Conservation (phyloP, 2,113 vertebrate genomes). For the Sciurus niger region DNA sequence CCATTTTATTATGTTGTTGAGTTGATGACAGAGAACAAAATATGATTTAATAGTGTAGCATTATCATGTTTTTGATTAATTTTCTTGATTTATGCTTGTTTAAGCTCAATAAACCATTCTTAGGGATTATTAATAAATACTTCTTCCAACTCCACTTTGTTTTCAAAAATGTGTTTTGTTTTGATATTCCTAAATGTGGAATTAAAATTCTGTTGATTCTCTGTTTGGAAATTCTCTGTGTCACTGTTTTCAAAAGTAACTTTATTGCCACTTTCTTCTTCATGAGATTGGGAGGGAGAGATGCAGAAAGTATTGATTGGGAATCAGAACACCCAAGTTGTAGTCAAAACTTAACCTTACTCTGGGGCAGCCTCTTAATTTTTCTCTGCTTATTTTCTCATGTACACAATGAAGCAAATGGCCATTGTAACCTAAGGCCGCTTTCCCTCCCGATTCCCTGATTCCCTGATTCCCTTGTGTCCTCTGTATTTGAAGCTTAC, state of each 20-base stretch:
- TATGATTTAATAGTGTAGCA: slow-evolving; percentile 46
- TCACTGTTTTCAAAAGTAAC: slow-evolving; percentile 43
- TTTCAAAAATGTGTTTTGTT: slow-evolving; percentile 12
- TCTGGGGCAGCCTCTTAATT: background rate
- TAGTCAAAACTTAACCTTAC: background rate
- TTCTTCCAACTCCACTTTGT: slow-evolving; percentile 51
- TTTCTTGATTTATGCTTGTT: slow-evolving; percentile 53
- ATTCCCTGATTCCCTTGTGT: background rate
- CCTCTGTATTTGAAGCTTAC: background rate
- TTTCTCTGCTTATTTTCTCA: slow-evolving; percentile 46
- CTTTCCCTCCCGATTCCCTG: background rate
- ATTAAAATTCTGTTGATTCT: slow-evolving; percentile 43
- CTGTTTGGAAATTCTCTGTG: slow-evolving; percentile 8
- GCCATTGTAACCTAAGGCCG: background rate
- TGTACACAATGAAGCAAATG: background rate
- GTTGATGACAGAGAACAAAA: slow-evolving; percentile 37
- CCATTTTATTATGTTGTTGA: slow-evolving; percentile 2
- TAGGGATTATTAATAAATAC: background rate
- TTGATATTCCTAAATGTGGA: background rate
- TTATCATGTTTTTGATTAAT: slow-evolving; percentile 31
- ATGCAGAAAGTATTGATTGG: background rate
- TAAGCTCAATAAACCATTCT: background rate
- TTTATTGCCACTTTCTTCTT: slow-evolving; percentile 13
- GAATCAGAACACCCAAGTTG: slow-evolving; percentile 3
- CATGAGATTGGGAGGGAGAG: background rate